phyloP scores from a whole-genome alignment of 2,113 vertebrate species.

The Halcyon senegalensis region DNA sequence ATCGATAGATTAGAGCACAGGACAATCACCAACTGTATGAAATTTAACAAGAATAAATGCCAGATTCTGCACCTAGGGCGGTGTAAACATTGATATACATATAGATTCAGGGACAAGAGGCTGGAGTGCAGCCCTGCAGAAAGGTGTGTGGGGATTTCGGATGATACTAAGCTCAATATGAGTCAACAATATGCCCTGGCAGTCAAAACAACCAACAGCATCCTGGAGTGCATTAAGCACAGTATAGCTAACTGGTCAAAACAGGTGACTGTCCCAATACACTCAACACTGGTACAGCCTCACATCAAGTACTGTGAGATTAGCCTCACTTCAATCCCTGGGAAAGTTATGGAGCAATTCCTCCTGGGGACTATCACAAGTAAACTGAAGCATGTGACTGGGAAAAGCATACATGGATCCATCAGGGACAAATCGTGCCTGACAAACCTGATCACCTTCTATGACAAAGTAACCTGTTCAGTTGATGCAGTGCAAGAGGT shows the following conservation, averaged over 20 bases:
- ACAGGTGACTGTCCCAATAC: not conserved
- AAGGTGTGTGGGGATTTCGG: not conserved
- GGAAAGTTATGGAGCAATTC: too few relatives aligned
- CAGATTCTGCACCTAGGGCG: not conserved
- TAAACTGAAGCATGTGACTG: too few relatives aligned
- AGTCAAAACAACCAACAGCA: not conserved
- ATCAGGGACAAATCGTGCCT: too few relatives aligned
- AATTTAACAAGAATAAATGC: not conserved
- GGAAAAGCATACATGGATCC: too few relatives aligned
- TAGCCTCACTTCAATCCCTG: too few relatives aligned
- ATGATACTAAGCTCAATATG: not conserved
- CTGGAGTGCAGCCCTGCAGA: not conserved
- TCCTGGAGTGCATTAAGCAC: not conserved
- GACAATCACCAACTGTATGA: not conserved
- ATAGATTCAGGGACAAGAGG: not conserved
- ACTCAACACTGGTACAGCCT: not conserved
- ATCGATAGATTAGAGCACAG: not conserved
- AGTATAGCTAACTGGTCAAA: not conserved
- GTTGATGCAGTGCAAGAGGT: too few relatives aligned
- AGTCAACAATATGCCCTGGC: not conserved
- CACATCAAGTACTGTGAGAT: not conserved
- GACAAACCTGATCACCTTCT: too few relatives aligned
- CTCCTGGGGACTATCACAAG: too few relatives aligned
- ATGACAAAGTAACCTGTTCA: too few relatives aligned
- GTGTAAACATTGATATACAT: not conserved